A percentile compares a stretch with the other conserved stretches of the same genome.
These are phyloP conservation scores for Nymphicus hollandicus DNA, from an alignment of 2,113 vertebrate genomes.

Conservation along the genomic window DNA sequence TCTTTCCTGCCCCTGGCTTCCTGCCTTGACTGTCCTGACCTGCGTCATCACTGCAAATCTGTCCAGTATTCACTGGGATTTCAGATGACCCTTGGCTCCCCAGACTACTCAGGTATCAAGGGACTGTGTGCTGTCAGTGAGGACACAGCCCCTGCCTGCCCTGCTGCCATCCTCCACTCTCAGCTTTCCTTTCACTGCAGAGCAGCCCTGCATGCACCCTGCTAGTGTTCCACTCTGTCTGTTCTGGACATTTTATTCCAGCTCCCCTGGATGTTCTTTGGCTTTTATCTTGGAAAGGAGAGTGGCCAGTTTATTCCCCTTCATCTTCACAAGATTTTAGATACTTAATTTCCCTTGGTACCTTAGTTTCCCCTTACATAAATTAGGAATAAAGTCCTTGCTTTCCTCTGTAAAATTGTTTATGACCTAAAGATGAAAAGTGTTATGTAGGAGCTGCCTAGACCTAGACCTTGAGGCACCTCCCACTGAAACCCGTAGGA, in stretches of 20 bases:
- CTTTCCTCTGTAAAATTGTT: neutral
- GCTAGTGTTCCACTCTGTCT: neutral
- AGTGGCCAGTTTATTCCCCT: neutral
- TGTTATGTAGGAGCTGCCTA: neutral
- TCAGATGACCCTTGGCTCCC: neutral
- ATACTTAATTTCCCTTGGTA: neutral
- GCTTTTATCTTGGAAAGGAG: neutral
- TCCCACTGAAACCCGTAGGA: neutral
- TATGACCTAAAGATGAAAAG: neutral
- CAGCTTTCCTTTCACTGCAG: neutral
- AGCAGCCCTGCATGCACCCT: neutral
- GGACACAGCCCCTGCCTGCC: neutral
- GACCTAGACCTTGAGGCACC: neutral
- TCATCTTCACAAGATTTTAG: neutral
- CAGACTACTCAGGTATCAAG: neutral
- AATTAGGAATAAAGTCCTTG: neutral
- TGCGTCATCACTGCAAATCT: neutral
- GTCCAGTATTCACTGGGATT: neutral
- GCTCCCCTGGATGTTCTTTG: neutral
- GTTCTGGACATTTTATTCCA: neutral
- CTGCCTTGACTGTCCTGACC: neutral
- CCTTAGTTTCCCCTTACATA: neutral
- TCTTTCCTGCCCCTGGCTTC: neutral
- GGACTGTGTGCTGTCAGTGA: neutral
- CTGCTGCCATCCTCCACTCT: neutral